Evolutionary conservation across 2,888 invertebrate species (phyloP).

Genomic region (Drosophila borealis): DNA sequence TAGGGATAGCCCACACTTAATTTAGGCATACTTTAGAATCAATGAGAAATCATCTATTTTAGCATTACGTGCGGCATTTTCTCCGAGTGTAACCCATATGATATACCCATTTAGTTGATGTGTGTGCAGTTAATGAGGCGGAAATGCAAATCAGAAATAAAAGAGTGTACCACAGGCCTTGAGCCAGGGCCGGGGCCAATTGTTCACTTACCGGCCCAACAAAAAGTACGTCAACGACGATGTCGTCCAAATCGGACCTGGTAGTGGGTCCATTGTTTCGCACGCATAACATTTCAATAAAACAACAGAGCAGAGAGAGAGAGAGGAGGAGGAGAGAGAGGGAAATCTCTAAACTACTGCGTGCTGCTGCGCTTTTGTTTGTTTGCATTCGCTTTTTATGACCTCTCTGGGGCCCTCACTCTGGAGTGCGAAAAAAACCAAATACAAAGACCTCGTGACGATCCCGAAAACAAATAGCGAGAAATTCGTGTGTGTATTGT

Average conservation of each 20-base stretch:
- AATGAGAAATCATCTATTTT: background rate
- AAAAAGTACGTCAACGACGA: slow-evolving; percentile 32
- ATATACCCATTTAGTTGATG: slow-evolving; percentile 28
- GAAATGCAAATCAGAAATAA: slow-evolving; percentile 66
- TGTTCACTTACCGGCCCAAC: slow-evolving; percentile 67
- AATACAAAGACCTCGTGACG: slow-evolving; percentile 26
- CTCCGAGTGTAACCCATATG: slow-evolving; percentile 12
- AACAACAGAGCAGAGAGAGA: slow-evolving; percentile 13
- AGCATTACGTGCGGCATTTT: background rate
- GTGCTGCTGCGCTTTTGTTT: slow-evolving; percentile 76
- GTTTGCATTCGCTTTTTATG: slow-evolving; percentile 56
- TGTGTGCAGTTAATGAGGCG: slow-evolving; percentile 64
- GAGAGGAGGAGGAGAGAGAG: background rate
- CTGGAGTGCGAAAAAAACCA: slow-evolving; percentile 50
- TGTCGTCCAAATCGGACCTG: slow-evolving; percentile 19
- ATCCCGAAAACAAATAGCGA: slow-evolving; percentile 28
- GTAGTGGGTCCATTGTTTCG: slow-evolving; percentile 48
- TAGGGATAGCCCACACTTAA: background rate
- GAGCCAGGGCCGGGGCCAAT: slow-evolving; percentile 55
- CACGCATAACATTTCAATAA: slow-evolving; percentile 51
- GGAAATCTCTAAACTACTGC: slow-evolving; percentile 6
- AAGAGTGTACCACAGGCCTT: slow-evolving; percentile 28
- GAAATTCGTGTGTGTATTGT: slow-evolving; percentile 1
- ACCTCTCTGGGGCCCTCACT: slow-evolving; percentile 28
- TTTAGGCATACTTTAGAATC: background rate